Evolutionary conservation across 2,797 vertebrate species (phyloP), one percentile per base, ranked within the genome.

Genomic region (Peromyscus eremicus): DNA sequence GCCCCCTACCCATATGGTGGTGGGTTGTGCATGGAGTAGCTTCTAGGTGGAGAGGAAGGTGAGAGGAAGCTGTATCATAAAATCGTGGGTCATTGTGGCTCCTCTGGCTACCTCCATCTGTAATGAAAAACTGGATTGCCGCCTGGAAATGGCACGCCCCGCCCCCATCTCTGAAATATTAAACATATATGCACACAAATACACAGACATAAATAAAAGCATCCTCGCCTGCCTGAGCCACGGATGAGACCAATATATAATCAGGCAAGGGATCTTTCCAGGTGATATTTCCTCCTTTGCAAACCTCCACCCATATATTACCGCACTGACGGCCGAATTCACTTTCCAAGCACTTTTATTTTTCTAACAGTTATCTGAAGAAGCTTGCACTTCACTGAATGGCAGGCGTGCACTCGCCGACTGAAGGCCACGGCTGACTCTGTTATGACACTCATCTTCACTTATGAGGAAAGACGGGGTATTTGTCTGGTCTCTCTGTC

Each of bases 381-480:
- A 96, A 76, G 66, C 85, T 40, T 66, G 66, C 25, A 9, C 77
- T 25, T 81, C 52, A 66, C 79, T 93, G 97, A 97, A 96, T n/a
- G 97, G 95, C 10, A 19, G 64, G 37, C 97, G 73, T 90, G 70
- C 92, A 81, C 49, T 84, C 52, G 68, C 12, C 55, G 94, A 97
- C 10, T 0, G 11, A 66, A 94, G 91, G 68, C 73, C 88, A 64
- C 17, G 29, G 49, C 68, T 97, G 95, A 94, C 70, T 95, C 90
- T 98, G 96, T 98, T 98, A 93, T 98, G 98, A 98, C 97, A 98
- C 81, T 87, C 91, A 86, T 96, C 86, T 97, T 97, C 73, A 49
- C 83, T 85, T 97, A 96, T 49, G 85, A 97, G 70, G 89, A 96
- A 77, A 98, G 97, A 97, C 92, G 94, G 80, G 87, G 43, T 94